Conservation (phyloP, 35 echinoderm and acorn worm species). For the Chiridota heheva region DNA sequence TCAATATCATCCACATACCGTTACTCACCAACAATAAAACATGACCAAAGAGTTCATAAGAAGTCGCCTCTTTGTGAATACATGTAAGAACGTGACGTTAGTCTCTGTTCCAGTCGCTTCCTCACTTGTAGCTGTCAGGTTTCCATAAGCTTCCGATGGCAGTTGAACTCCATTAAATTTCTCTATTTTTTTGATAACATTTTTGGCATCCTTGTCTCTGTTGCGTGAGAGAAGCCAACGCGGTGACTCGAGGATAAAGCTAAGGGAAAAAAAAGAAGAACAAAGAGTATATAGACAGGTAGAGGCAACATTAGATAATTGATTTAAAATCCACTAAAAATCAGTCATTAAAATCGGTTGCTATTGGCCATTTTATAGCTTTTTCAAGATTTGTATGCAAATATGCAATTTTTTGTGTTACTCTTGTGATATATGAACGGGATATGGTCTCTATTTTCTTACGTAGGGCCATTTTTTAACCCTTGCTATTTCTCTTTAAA, state of each 20-base stretch:
- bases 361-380: too few relatives aligned
- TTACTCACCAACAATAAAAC: slow-evolving; percentile 66
- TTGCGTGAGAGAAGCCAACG: slow-evolving; percentile 66
- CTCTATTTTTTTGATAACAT: slow-evolving; percentile 63
- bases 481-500: too few relatives aligned
- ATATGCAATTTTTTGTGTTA: too few relatives aligned
- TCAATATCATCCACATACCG: too few relatives aligned
- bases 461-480: too few relatives aligned
- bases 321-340: too few relatives aligned
- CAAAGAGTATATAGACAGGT: background rate
- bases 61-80: slow-evolving; percentile 42
- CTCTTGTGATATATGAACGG: too few relatives aligned
- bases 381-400: too few relatives aligned
- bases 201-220: slow-evolving; percentile 26
- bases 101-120: background rate
- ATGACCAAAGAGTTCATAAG: slow-evolving; percentile 57
- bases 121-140: slow-evolving; percentile 10
- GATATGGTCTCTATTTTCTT: too few relatives aligned
- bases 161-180: slow-evolving; percentile 56
- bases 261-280: background rate
- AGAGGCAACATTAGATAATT: too few relatives aligned
- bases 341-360: too few relatives aligned
- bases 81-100: slow-evolving; percentile 22
- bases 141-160: slow-evolving; percentile 7
- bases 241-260: slow-evolving; percentile 58